Evolutionary conservation across 2,888 invertebrate genomes (phyloP).

Genomic region (Anodontia alba): DNA sequence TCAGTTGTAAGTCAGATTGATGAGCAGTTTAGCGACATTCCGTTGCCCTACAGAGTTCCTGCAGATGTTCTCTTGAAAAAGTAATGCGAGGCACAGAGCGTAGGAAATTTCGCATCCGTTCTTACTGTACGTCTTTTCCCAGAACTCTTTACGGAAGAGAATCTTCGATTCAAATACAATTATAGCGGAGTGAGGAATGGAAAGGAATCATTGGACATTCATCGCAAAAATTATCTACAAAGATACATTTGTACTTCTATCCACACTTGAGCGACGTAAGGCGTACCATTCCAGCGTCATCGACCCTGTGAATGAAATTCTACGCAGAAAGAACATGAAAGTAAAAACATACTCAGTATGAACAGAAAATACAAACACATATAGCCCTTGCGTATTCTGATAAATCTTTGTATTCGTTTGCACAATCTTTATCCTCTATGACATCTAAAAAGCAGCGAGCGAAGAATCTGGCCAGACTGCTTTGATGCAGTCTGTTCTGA

Average conservation of each 20-base stretch:
- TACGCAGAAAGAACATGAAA: neutral
- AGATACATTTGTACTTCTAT: neutral
- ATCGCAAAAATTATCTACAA: neutral
- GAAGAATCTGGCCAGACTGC: no score
- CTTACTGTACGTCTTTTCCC: neutral
- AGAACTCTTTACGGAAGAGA: neutral
- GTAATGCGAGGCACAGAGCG: neutral
- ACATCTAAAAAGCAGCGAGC: no score
- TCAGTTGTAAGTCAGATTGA: neutral
- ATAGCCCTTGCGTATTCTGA: no score
- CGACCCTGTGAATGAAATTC: neutral
- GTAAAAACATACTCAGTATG: no score
- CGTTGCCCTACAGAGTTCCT: neutral
- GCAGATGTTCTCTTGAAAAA: neutral
- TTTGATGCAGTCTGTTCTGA: no score
- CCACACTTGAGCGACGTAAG: neutral
- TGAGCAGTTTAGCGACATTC: neutral
- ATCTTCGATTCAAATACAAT: neutral
- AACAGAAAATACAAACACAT: no score
- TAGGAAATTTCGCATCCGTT: neutral
- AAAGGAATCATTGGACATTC: neutral
- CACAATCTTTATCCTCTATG: no score
- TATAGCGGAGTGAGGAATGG: neutral
- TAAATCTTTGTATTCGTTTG: no score
- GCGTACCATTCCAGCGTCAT: neutral